Percentiles rank a stretch among this genome's conserved stretches.
Evolutionary conservation across 2,113 vertebrate species (phyloP).

Genomic region (Otus sunia): DNA sequence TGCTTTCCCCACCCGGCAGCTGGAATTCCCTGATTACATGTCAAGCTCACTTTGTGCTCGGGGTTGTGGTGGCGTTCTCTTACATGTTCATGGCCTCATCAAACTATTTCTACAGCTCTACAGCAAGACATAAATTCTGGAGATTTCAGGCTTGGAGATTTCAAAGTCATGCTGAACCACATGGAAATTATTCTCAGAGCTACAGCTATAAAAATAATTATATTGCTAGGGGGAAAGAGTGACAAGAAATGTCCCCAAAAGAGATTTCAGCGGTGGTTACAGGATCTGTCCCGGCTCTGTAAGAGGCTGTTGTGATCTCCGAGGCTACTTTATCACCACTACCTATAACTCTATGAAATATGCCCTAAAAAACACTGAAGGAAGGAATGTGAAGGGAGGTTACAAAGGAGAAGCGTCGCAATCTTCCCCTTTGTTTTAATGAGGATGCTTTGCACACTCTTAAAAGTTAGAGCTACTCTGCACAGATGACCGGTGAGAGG

Average conservation of each 20-base stretch:
- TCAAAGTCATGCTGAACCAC: not conserved
- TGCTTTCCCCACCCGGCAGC: not conserved
- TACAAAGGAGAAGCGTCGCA: not conserved
- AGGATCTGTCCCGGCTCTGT: not conserved
- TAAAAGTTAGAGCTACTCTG: not conserved
- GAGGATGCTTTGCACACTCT: not conserved
- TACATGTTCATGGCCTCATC: not conserved
- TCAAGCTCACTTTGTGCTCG: accelerated
- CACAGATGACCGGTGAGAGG: not conserved
- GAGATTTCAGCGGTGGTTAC: not conserved
- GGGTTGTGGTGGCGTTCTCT: not conserved
- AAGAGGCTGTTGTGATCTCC: not conserved
- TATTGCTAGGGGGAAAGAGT: not conserved
- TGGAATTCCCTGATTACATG: not conserved
- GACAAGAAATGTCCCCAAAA: conserved; percentile 2
- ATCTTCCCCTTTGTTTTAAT: not conserved
- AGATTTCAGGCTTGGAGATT: not conserved
- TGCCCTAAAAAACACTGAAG: not conserved
- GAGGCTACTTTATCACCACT: not conserved
- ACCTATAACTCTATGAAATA: not conserved
- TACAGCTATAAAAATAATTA: not conserved
- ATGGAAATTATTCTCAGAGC: not conserved
- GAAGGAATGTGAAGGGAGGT: not conserved
- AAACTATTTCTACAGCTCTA: not conserved
- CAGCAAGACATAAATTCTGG: not conserved